Percentiles rank a stretch among this genome's conserved stretches.
Conservation (phyloP, 2,888 invertebrate genomes). For the Coelinius sp. region DNA sequence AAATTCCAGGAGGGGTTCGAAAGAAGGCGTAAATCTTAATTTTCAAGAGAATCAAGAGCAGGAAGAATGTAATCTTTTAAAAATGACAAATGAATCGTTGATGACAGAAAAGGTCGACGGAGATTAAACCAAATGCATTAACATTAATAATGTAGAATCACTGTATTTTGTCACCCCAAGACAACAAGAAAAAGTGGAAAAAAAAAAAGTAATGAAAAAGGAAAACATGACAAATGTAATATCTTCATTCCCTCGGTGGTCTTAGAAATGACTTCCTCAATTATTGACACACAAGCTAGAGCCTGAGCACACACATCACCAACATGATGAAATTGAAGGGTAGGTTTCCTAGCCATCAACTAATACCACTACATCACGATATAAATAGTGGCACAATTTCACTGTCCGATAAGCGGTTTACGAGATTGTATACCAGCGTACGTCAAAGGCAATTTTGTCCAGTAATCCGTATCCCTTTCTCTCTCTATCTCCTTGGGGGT, state of each 20-base stretch:
- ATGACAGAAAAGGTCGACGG: neutral
- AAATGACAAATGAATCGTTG: neutral
- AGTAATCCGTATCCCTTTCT: neutral
- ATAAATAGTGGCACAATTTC: constrained; percentile 13
- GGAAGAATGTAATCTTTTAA: neutral
- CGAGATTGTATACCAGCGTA: constrained; percentile 20
- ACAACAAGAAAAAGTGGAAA: neutral
- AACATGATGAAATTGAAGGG: neutral
- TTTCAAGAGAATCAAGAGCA: neutral
- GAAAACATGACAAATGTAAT: neutral
- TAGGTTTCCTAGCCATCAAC: neutral
- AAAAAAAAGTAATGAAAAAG: neutral
- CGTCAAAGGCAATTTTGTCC: constrained; percentile 31
- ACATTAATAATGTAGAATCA: neutral
- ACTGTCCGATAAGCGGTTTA: constrained; percentile 35
- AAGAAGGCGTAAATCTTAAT: neutral
- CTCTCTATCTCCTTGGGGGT: neutral
- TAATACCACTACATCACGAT: neutral
- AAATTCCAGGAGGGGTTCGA: neutral
- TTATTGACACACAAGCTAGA: neutral
- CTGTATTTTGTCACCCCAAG: neutral
- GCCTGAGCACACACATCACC: neutral
- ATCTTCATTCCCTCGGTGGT: neutral
- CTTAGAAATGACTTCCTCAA: neutral
- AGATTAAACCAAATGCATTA: neutral